A percentile compares a stretch with the other conserved stretches of the same genome.
These are phyloP conservation scores for Babylonia areolata DNA, from an alignment of 1,140 invertebrate species.

Conservation along the genomic window DNA sequence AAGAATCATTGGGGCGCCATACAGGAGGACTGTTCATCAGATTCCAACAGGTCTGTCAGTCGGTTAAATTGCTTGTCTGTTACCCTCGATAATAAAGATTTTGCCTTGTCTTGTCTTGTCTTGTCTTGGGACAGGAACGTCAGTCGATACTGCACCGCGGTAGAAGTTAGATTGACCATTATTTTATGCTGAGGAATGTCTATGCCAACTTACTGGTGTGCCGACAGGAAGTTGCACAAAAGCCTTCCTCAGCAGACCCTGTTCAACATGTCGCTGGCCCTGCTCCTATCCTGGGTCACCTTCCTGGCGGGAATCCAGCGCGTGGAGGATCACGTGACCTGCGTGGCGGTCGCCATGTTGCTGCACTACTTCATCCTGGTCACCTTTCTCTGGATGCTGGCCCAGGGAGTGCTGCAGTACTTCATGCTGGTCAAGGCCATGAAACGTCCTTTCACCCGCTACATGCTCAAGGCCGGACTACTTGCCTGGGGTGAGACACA, in stretches of 20 bases:
- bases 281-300: constrained; percentile 58
- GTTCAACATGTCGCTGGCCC: constrained; percentile 60
- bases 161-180: too few species aligned
- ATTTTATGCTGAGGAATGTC: too few species aligned
- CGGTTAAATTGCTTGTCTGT: too few species aligned
- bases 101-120: too few species aligned
- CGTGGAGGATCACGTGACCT: constrained; percentile 54
- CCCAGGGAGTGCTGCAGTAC: constrained; percentile 76
- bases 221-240: constrained; percentile 61
- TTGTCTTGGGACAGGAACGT: too few species aligned
- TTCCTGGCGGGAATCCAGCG: constrained; percentile 63
- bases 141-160: too few species aligned
- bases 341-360: constrained; percentile 68
- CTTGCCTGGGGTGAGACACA: constrained; percentile 76
- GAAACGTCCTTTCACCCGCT: constrained; percentile 73
- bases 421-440: constrained; percentile 76
- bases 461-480: constrained; percentile 71
- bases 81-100: too few species aligned
- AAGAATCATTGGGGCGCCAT: too few species aligned
- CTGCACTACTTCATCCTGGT: constrained; percentile 76
- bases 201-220: too few species aligned
- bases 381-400: constrained; percentile 77
- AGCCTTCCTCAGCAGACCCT: constrained; percentile 63
- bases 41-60: too few species aligned
- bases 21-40: too few species aligned